These are phyloP conservation scores for Lysandra coridon DNA, from an alignment of 2,888 invertebrate genomes.

Conservation along the genomic window DNA sequence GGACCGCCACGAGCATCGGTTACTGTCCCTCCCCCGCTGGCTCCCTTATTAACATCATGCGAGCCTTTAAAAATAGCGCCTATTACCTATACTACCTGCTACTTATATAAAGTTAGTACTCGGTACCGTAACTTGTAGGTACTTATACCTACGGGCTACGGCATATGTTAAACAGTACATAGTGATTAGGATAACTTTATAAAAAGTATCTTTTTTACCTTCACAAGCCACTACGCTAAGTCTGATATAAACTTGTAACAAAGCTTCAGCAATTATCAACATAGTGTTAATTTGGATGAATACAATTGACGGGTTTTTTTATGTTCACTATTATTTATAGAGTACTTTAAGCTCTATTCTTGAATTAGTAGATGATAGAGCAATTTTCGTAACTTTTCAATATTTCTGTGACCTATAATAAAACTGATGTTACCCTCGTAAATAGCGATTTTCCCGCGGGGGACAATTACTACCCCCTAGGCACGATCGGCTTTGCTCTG, in stretches of 20 bases:
- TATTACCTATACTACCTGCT: slow-evolving; percentile 8
- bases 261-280: background rate
- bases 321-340: background rate
- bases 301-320: background rate
- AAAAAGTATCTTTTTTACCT: background rate
- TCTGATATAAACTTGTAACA: background rate
- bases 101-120: background rate
- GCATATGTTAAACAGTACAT: too few species aligned
- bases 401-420: background rate
- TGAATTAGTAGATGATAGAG: background rate
- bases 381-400: background rate
- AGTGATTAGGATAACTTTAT: too few species aligned
- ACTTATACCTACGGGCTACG: too few species aligned
- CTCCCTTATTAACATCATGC: slow-evolving; percentile 46
- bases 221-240: background rate
- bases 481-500: background rate
- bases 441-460: too few species aligned
- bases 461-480: too few species aligned
- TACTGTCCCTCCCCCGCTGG: slow-evolving; percentile 46
- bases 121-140: background rate
- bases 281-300: background rate
- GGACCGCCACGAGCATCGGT: slow-evolving; percentile 44
- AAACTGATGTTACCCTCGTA: background rate
- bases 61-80: slow-evolving; percentile 33
- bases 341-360: background rate